Evolutionary conservation across 2,797 vertebrate species (phyloP).

Genomic region (Characodon lateralis): DNA sequence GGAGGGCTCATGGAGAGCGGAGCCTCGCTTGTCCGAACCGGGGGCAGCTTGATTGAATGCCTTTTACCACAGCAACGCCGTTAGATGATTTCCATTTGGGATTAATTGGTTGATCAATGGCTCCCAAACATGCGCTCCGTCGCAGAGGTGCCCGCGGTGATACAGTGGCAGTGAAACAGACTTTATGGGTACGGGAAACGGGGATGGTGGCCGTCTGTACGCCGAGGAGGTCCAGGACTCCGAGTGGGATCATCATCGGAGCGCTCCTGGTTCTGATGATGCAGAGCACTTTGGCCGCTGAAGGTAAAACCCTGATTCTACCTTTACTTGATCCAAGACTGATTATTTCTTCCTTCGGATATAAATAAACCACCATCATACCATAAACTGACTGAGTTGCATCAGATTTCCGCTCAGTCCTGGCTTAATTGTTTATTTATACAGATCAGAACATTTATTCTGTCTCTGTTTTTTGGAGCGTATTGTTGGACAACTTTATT

Average conservation of each 20-base stretch:
- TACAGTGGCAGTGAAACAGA: not conserved
- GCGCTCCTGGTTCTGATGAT: constrained; percentile 76
- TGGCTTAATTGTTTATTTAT: not conserved
- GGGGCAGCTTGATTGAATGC: constrained; percentile 69
- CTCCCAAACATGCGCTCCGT: constrained; percentile 75
- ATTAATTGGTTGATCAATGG: constrained; percentile 80
- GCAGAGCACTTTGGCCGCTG: constrained; percentile 71
- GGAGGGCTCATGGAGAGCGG: constrained; percentile 68
- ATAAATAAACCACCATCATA: not conserved
- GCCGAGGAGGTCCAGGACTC: constrained; percentile 50
- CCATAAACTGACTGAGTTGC: not conserved
- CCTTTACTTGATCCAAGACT: not conserved
- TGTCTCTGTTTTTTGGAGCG: not conserved
- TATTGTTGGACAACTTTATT: not conserved
- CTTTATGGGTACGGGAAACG: constrained; percentile 54
- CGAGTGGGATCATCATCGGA: constrained; percentile 58
- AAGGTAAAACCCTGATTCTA: constrained; percentile 70
- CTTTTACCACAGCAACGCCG: constrained; percentile 68
- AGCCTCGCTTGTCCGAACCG: constrained; percentile 56
- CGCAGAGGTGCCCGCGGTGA: constrained; percentile 50
- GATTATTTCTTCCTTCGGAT: not conserved
- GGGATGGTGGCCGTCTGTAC: constrained; percentile 34
- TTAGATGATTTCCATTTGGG: constrained; percentile 63
- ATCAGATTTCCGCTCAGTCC: not conserved
- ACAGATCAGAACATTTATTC: not conserved